phyloP scores from a whole-genome alignment of 1,140 invertebrate species.

The Orius insidiosus region DNA sequence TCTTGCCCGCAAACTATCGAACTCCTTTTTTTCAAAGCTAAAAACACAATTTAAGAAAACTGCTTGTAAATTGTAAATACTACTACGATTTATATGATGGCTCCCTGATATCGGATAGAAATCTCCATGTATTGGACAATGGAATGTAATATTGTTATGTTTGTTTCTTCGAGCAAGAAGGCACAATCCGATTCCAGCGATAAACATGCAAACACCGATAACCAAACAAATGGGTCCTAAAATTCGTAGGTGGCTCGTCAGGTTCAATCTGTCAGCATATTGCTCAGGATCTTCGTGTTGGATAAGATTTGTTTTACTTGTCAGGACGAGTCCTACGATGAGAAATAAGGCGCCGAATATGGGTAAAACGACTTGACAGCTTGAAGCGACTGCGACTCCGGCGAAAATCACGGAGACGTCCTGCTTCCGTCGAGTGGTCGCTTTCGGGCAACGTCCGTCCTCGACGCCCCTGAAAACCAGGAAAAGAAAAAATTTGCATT shows the following conservation, averaged over 20 bases:
- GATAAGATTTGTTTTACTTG: constrained; percentile 40
- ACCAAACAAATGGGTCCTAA: constrained; percentile 53
- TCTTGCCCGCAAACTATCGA: constrained; percentile 25
- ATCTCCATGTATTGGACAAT: constrained; percentile 58
- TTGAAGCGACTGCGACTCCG: constrained; percentile 52
- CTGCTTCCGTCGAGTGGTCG: constrained; percentile 40
- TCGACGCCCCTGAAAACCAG: constrained; percentile 4
- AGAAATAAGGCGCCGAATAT: constrained; percentile 56
- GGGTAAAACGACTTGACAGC: constrained; percentile 54
- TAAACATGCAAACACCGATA: constrained; percentile 47
- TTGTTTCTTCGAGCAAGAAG: constrained; percentile 44
- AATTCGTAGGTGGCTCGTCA: constrained; percentile 51
- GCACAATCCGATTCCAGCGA: constrained; percentile 38
- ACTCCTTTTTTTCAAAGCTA: constrained; percentile 2
- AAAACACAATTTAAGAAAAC: constrained; percentile 1
- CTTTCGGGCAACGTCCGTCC: constrained; percentile 30
- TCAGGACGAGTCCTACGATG: constrained; percentile 50
- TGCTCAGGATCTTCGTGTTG: constrained; percentile 45
- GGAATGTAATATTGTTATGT: constrained; percentile 48
- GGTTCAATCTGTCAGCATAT: constrained; percentile 47
- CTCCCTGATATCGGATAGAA: constrained; percentile 38
- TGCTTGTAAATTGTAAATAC: too few species aligned
- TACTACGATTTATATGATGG: not conserved
- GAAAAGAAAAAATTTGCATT: not conserved
- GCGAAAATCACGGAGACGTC: constrained; percentile 54